These are phyloP conservation scores for Epinephelus malabaricus DNA, from an alignment of 2,797 vertebrate genomes.

Conservation along the genomic window DNA sequence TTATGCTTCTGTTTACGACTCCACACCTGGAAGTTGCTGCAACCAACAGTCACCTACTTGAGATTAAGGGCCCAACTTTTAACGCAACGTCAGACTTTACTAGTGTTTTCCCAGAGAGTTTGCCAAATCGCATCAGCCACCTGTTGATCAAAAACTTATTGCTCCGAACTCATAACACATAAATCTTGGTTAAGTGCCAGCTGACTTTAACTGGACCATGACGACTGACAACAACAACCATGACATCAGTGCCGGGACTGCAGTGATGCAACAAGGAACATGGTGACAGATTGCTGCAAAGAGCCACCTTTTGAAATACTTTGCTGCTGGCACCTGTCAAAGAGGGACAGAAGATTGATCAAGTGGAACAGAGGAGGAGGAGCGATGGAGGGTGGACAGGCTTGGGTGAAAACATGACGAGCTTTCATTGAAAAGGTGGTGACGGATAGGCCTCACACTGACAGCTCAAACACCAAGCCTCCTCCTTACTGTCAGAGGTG, in stretches of 20 bases:
- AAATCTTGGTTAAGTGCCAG: conserved; percentile 8
- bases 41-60: neutral
- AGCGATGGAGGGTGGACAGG: neutral
- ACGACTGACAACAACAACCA: conserved; percentile 10
- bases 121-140: neutral
- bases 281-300: conserved; percentile 37
- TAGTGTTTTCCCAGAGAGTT: neutral
- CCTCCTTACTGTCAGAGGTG: conserved; percentile 42
- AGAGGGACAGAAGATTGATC: conserved; percentile 1
- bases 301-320: conserved; percentile 29
- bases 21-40: neutral
- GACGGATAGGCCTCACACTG: conserved; percentile 43
- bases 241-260: conserved; percentile 12
- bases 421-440: conserved; percentile 41
- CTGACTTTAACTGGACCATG: neutral
- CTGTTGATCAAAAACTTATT: neutral
- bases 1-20: neutral
- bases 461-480: conserved; percentile 50
- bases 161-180: neutral
- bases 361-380: conserved; percentile 5
- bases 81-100: neutral
- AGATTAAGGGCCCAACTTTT: neutral
- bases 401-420: conserved; percentile 36
- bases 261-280: conserved; percentile 23
- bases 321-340: conserved; percentile 48